Evolutionary conservation across 2,888 invertebrate species (phyloP).

Genomic region (Aricia artaxerxes): DNA sequence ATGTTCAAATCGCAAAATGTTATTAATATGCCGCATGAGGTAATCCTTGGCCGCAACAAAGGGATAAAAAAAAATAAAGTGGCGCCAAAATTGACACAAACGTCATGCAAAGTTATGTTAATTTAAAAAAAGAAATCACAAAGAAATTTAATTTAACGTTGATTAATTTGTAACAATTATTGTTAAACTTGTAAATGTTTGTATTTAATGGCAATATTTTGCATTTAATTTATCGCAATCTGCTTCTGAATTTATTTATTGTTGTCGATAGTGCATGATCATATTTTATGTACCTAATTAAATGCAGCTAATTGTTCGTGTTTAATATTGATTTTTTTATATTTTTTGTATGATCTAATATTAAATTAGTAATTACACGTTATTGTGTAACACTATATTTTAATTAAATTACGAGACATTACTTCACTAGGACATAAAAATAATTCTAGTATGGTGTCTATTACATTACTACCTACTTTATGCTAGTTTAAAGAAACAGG

Average conservation of each 20-base stretch:
- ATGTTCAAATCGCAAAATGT: conserved; percentile 32
- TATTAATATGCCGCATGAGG: conserved; percentile 12
- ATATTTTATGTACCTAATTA: conserved; percentile 43
- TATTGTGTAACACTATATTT: not conserved
- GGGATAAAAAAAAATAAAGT: not conserved
- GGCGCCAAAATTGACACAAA: not conserved
- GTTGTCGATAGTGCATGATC: conserved; percentile 44
- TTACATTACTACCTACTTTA: not conserved
- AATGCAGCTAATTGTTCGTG: conserved; percentile 44
- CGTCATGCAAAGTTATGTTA: not conserved
- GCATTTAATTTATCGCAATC: not conserved
- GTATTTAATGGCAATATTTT: not conserved
- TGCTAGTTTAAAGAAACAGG: too few relatives aligned
- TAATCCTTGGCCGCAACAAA: not conserved
- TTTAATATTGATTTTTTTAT: conserved; percentile 35
- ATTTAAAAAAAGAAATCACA: not conserved
- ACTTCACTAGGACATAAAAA: not conserved
- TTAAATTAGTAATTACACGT: not conserved
- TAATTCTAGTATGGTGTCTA: not conserved
- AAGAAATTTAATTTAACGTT: not conserved
- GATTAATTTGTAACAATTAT: not conserved
- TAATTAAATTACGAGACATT: not conserved
- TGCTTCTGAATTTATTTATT: not conserved
- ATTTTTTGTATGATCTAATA: conserved; percentile 37
- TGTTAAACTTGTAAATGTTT: not conserved